Conservation (phyloP, 2,797 vertebrate species). For the Pipistrellus nathusii region DNA sequence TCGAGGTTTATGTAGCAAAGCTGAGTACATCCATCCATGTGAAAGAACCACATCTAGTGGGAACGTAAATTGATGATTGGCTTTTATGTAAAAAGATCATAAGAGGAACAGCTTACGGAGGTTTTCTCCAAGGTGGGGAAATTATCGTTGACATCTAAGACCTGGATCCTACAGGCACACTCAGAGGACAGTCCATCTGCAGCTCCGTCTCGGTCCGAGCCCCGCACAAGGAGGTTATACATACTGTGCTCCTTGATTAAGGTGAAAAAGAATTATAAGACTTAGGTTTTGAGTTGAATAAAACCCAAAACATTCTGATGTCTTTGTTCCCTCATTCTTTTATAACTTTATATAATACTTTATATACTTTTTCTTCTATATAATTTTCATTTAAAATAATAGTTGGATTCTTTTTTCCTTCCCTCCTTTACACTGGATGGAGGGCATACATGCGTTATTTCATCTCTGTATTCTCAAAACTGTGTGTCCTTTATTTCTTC, state of each 20-base stretch:
- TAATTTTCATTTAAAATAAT: conserved; percentile 23
- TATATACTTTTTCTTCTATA: neutral
- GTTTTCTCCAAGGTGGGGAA: conserved; percentile 88
- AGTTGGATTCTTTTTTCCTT: neutral
- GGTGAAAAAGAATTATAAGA: conserved; percentile 56
- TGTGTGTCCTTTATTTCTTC: neutral
- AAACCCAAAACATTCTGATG: neutral
- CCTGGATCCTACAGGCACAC: conserved; percentile 86
- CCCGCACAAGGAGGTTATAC: conserved; percentile 88
- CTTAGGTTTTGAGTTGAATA: neutral
- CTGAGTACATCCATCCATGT: neutral
- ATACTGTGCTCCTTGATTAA: conserved; percentile 85
- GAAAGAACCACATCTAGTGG: neutral
- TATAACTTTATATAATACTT: conserved; percentile 3
- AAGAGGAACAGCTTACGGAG: conserved; percentile 84
- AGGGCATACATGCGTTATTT: neutral
- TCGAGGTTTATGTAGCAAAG: neutral
- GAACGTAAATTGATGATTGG: neutral
- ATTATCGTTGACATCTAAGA: conserved; percentile 90
- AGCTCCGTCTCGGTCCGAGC: conserved; percentile 89
- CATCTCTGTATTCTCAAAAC: neutral
- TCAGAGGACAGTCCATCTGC: conserved; percentile 87
- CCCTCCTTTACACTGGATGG: neutral
- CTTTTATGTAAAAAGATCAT: neutral
- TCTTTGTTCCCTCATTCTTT: neutral